phyloP scores from a whole-genome alignment of 2,888 invertebrate species.

The Acronicta leporina region DNA sequence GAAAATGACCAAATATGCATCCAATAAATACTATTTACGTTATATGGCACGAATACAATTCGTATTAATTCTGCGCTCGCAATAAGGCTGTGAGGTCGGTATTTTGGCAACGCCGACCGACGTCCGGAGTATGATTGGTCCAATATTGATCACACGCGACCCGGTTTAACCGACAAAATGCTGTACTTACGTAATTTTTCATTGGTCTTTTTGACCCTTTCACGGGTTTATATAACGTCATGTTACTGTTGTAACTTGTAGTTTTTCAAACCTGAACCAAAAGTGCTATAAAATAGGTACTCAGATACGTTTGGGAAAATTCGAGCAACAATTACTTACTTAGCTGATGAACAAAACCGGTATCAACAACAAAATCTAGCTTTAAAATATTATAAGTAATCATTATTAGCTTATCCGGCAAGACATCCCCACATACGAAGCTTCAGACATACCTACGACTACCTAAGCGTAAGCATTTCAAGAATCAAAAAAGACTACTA shows the following conservation, averaged over 20 bases:
- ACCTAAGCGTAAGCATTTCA: no score
- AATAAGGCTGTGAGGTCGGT: constrained; percentile 47
- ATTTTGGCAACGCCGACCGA: constrained; percentile 48
- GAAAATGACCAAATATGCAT: neutral
- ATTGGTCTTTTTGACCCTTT: constrained; percentile 29
- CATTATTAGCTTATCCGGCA: no score
- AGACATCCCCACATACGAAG: no score
- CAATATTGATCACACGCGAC: constrained; percentile 65
- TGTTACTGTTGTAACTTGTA: neutral
- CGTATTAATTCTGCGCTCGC: constrained; percentile 43
- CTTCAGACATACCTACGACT: no score
- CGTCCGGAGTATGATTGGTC: constrained; percentile 59
- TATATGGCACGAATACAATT: constrained; percentile 26
- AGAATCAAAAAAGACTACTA: no score
- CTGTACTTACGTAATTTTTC: constrained; percentile 46
- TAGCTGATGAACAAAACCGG: no score
- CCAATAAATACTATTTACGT: constrained; percentile 12
- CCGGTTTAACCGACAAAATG: constrained; percentile 49
- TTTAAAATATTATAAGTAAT: no score
- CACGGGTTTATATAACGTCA: constrained; percentile 5
- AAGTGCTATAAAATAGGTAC: no score
- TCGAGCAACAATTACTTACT: no score
- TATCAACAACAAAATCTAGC: no score
- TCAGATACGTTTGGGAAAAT: no score
- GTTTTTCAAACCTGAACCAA: no score